Base-by-base conservation (phyloP, 2,888 invertebrate species). In the Eugnorisma glareosa region DNA sequence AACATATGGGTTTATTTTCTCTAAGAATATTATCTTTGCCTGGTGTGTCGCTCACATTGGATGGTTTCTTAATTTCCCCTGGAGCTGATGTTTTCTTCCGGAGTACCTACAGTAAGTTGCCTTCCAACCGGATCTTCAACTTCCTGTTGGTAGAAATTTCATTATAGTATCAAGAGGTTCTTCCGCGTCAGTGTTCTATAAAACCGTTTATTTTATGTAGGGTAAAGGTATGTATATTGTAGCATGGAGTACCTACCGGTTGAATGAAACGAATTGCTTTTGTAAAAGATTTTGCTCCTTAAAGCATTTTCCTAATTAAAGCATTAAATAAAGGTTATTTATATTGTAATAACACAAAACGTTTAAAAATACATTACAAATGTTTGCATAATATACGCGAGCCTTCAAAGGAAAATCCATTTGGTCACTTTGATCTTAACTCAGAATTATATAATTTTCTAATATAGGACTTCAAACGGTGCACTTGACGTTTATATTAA, bases 381-480 rank as follows among this genome's bases (percentile, higher is more conserved):
- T 28, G 64, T 79, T 40, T 67, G 43, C 45, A 35, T 28, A 13
- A 11, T 59, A 37, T 28, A 59, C 15, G 40, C 57, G 45, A 45
- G 24, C 28, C 24, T 45, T 81, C 57, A 68, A 75, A 75, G 35
- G 63, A 57, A 37, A 76, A 63, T 63, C 35, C 10, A n/a, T 81
- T 82, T 76, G 45, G 61, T 85, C 57, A 76, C 83, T 85, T 82
- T 85, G 86, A 85, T 83, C 59, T 77, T 84, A 43, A 67, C 63
- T 51, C 35, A 48, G 48, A 77, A 48, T 71, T 67, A 74, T 75
- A 71, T 77, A 69, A 76, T 68, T 69, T 82, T 76, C 31, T 72
- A 61, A 75, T 76, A 35, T 76, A 35, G n/a, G 51, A 77, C 63
- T 73, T 69, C n/a, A 63, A 77, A 63, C 63, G 57, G 63, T 82